These are phyloP conservation scores for Calameuta idolon DNA, from an alignment of 2,888 invertebrate species.

Conservation along the genomic window DNA sequence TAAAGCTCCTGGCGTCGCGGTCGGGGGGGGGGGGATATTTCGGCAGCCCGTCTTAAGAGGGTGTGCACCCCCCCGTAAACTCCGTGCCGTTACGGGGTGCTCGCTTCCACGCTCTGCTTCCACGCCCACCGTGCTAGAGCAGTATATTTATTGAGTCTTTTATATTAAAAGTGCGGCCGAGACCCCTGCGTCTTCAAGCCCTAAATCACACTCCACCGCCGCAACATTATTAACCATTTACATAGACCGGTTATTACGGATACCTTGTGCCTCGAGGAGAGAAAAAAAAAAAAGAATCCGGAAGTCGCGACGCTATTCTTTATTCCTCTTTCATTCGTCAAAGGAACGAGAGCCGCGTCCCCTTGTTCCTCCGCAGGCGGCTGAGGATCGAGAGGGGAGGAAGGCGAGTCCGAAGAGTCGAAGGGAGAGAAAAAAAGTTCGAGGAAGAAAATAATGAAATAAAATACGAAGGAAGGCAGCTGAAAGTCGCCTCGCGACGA, in stretches of 20 bases:
- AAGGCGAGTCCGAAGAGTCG: neutral
- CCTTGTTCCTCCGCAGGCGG: neutral
- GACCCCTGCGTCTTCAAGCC: slow-evolving; percentile 21
- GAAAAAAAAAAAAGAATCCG: neutral
- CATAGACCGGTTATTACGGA: slow-evolving; percentile 41
- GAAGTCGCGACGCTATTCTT: neutral
- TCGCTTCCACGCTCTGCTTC: neutral
- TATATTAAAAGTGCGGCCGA: slow-evolving; percentile 46
- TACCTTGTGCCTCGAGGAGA: slow-evolving; percentile 20
- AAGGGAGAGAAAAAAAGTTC: neutral
- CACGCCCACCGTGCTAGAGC: neutral
- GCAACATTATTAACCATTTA: slow-evolving; percentile 49
- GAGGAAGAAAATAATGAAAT: neutral
- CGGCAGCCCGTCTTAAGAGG: neutral
- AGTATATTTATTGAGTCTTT: slow-evolving; percentile 52
- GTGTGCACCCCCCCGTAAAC: neutral
- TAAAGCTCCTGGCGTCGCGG: slow-evolving; percentile 17
- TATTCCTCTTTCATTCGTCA: neutral
- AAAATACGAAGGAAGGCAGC: neutral
- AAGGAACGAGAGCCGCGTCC: neutral
- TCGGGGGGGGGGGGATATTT: neutral
- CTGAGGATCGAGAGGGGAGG: neutral
- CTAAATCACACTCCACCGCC: slow-evolving; percentile 34
- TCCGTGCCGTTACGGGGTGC: neutral
- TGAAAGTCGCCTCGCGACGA: neutral